Evolutionary conservation across 2,888 invertebrate species (phyloP), one percentile per base, ranked within the genome.

Genomic region (Leptinotarsa juncta): DNA sequence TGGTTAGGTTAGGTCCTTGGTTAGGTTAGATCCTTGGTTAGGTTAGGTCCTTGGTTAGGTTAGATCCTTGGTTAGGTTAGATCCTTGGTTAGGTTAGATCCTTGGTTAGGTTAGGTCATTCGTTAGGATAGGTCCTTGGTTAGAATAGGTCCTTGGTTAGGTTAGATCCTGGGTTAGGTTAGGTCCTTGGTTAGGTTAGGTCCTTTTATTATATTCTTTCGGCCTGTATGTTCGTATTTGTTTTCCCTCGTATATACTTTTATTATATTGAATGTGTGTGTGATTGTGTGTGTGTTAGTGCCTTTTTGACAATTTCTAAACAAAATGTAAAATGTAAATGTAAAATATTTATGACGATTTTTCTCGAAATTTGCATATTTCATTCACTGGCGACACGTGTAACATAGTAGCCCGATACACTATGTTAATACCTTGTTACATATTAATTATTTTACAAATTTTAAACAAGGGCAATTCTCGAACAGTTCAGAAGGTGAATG

Each of bases 401-500:
- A n/a, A 16, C 62, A 32, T 32, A n/a, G n/a, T 62, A 12, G 42
- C 15, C 57, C 23, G 1, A 57, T 62, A 18, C 16, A n/a, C 62
- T 62, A 62, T 62, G 62, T 16, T 32, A 62, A 62, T 62, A 16
- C 2, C n/a, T 16, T 62, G 62, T 32, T 62, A 32, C 26, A 62
- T 62, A 62, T 62, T 62, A 32, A 62, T 62, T 18, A 26, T 62
- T 62, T 32, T 16, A 62, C 62, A 62, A 42, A 62, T 62, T 32
- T 26, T 32, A 42, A 42, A 26, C 62, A 62, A 32, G 62, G 42
- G 42, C 62, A 57, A 23, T 57, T 23, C 62, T 12, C 4, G 32
- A 62, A 62, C n/a, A 62, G n/a, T 62, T 32, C 62, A n/a, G 32
- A 16, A 62, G 62, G 62, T 62, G 62, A 62, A 62, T 62, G 62